Evolutionary conservation across 2,113 vertebrate species (phyloP), one percentile per base, ranked within the genome.

Genomic region (Tylochromis polylepis): DNA sequence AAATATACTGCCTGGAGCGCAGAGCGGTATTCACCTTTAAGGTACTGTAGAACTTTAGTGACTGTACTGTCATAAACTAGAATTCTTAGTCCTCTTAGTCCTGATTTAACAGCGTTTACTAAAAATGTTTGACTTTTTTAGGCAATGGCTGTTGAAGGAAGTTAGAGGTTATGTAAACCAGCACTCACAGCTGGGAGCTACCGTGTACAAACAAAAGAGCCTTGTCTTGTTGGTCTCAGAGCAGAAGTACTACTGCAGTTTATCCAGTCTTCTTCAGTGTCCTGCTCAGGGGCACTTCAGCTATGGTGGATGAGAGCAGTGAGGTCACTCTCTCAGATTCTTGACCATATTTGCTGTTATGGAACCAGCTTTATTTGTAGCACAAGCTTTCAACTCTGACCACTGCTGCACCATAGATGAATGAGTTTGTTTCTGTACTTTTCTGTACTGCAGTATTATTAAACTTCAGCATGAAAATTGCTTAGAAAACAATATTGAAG

Each of bases 101-200:
- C 85, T 87, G 85, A 91, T 90, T 87, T 91, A 87, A 92, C 83
- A 91, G 88, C 34, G 57, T 90, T 90, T 79, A 60, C 90, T 60
- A 91, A 87, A 92, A 93, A 93, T 89, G 88, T 83, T 83, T 82
- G 46, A 82, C 24, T 90, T 34, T 92, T 91, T 89, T 88, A 77
- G 91, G 84, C 79, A 80, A 27, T 57, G 67, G 85, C 82, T 79
- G 80, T 79, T 36, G 70, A 78, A 81, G 51, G 56, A 51, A 56
- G 87, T 87, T 87, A 88, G 75, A 84, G 87, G 57, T 75, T 70
- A 53, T 81, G 81, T 80, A 87, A 87, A 80, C 79, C 79, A 79
- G 88, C 87, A 87, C 75, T 85, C 84, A 84, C 89, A 90, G 88
- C 88, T 89, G 43, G 83, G 62, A 91, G 85, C 83, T 22, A 87